Percentiles rank a stretch among this genome's conserved stretches.
phyloP scores from a whole-genome alignment of 2,797 vertebrate genomes.

The Crax fasciolata region DNA sequence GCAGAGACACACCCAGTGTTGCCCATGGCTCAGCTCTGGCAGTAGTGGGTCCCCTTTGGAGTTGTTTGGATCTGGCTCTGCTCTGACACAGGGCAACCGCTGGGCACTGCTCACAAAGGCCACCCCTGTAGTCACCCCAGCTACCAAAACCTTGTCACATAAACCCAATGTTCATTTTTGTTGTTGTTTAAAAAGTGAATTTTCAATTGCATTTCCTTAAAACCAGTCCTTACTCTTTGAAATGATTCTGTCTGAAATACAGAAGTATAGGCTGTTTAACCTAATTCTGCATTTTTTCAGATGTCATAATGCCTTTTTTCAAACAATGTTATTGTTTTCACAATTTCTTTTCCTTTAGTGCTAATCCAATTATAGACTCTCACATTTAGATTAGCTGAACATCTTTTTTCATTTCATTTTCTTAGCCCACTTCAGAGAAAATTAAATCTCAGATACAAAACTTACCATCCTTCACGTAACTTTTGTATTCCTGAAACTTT shows the following conservation, averaged over 20 bases:
- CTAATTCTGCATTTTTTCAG: neutral
- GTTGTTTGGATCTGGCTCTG: neutral
- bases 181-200: neutral
- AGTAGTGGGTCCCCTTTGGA: neutral
- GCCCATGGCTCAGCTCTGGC: neutral
- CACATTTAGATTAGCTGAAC: neutral
- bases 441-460: neutral
- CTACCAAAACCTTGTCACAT: neutral
- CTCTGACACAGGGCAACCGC: neutral
- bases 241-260: neutral
- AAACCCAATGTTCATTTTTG: neutral
- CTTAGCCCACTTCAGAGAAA: neutral
- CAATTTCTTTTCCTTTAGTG: neutral
- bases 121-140: neutral
- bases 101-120: neutral
- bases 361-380: neutral
- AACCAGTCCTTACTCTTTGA: neutral
- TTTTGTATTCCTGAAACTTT: neutral
- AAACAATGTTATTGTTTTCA: neutral
- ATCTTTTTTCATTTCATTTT: neutral
- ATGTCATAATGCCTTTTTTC: neutral
- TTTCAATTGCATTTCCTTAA: neutral
- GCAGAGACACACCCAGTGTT: neutral
- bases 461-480: neutral
- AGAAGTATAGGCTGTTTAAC: neutral